Evolutionary conservation across 2,888 invertebrate species (phyloP).

Genomic region (Spilarctia lutea): DNA sequence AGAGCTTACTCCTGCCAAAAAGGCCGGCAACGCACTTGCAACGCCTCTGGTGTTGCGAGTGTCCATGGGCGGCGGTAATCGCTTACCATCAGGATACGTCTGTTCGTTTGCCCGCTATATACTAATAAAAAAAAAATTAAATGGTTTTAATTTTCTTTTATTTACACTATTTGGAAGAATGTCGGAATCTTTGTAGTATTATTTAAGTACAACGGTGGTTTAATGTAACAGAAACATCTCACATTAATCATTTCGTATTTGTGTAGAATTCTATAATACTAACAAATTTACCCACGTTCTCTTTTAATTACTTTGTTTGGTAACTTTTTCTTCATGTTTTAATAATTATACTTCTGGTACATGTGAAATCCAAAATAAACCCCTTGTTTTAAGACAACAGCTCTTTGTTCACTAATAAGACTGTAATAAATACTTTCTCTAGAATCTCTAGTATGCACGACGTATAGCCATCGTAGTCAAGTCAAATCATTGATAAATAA

Average conservation of each 20-base stretch:
- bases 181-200: not conserved
- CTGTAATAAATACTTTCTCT: not conserved
- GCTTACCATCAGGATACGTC: too few relatives aligned
- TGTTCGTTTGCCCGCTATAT: too few relatives aligned
- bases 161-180: too few relatives aligned
- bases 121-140: too few relatives aligned
- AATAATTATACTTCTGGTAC: not conserved
- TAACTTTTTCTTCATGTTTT: not conserved
- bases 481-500: not conserved
- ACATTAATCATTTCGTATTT: not conserved
- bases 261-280: not conserved
- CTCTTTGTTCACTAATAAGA: not conserved
- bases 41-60: too few relatives aligned
- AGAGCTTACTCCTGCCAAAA: too few relatives aligned
- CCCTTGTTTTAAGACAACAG: not conserved
- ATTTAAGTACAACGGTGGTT: not conserved
- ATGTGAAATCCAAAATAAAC: not conserved
- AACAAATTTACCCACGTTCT: not conserved
- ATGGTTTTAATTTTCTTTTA: too few relatives aligned
- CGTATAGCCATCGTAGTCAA: not conserved
- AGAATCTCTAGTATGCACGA: too few relatives aligned
- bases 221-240: not conserved
- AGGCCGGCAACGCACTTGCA: too few relatives aligned
- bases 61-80: too few relatives aligned
- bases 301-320: not conserved